Conservation (phyloP, 1,140 invertebrate genomes). For the Antheraea pernyi region DNA sequence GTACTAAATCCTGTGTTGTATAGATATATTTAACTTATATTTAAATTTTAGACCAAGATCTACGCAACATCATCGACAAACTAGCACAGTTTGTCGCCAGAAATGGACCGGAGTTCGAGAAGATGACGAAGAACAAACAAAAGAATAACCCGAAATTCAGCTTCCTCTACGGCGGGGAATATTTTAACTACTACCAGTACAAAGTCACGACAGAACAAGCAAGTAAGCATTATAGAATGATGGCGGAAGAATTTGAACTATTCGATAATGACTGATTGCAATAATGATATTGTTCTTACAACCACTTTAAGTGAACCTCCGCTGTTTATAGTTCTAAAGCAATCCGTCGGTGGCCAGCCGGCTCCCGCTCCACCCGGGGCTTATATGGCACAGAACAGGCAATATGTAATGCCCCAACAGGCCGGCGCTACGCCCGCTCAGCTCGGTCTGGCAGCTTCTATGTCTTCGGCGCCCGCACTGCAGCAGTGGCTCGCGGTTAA, state of each 20-base stretch:
- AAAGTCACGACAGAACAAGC: constrained; percentile 95
- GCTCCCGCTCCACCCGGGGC: constrained; percentile 69
- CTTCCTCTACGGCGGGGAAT: constrained; percentile 97
- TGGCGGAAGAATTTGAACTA: constrained; percentile 59
- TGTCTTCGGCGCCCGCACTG: constrained; percentile 62
- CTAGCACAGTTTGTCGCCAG: constrained; percentile 98
- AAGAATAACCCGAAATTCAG: constrained; percentile 98
- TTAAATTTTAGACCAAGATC: constrained; percentile 87
- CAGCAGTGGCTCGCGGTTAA: constrained; percentile 74
- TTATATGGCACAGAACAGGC: constrained; percentile 78
- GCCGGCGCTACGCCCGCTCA: constrained; percentile 64
- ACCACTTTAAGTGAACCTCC: constrained; percentile 75
- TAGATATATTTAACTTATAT: constrained; percentile 3
- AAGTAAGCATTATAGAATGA: constrained; percentile 82
- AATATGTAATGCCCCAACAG: constrained; percentile 79
- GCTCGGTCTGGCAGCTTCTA: constrained; percentile 58
- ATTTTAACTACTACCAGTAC: constrained; percentile 98
- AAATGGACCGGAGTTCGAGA: constrained; percentile 99
- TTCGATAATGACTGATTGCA: constrained; percentile 63
- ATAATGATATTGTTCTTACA: constrained; percentile 49
- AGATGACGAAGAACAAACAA: constrained; percentile 99
- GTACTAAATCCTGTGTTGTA: not conserved
- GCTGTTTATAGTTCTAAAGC: constrained; percentile 80
- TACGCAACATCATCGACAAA: constrained; percentile 98
- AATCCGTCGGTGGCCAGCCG: constrained; percentile 74